Evolutionary conservation across 1,140 invertebrate species (phyloP).

Genomic region (Holcopasites calliopsidis): DNA sequence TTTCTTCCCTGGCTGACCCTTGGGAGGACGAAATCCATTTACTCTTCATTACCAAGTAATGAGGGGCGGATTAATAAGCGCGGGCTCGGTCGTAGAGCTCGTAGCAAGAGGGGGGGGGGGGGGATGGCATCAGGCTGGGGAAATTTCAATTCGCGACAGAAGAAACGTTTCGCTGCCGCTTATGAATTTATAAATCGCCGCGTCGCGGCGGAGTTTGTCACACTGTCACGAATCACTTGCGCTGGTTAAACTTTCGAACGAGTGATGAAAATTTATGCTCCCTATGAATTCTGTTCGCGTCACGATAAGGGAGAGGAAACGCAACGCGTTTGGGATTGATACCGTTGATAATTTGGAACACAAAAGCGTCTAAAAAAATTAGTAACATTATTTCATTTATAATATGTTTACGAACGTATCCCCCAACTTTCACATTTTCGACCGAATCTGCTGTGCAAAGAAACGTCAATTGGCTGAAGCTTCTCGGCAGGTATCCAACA

Average conservation of each 20-base stretch:
- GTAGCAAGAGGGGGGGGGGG: background rate
- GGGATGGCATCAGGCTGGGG: background rate
- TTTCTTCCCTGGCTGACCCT: conserved; percentile 35
- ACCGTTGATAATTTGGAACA: too few species aligned
- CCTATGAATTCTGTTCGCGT: background rate
- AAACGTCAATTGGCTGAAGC: too few species aligned
- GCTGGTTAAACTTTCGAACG: background rate
- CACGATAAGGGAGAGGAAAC: too few species aligned
- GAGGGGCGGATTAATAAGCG: conserved; percentile 51
- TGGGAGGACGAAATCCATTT: conserved; percentile 52
- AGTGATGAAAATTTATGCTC: background rate
- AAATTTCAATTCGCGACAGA: conserved; percentile 14
- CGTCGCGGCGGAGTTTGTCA: background rate
- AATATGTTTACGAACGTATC: too few species aligned
- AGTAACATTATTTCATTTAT: too few species aligned
- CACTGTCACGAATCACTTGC: background rate
- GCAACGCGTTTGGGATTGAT: too few species aligned
- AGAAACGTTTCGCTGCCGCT: background rate
- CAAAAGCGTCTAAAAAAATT: too few species aligned
- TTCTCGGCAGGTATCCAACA: too few species aligned
- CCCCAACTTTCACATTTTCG: too few species aligned
- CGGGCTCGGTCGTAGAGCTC: background rate
- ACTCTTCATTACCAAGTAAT: conserved; percentile 57
- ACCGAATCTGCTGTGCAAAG: too few species aligned
- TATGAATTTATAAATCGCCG: background rate